Conservation (phyloP, 2,113 vertebrate genomes). For the Caracal caracal region DNA sequence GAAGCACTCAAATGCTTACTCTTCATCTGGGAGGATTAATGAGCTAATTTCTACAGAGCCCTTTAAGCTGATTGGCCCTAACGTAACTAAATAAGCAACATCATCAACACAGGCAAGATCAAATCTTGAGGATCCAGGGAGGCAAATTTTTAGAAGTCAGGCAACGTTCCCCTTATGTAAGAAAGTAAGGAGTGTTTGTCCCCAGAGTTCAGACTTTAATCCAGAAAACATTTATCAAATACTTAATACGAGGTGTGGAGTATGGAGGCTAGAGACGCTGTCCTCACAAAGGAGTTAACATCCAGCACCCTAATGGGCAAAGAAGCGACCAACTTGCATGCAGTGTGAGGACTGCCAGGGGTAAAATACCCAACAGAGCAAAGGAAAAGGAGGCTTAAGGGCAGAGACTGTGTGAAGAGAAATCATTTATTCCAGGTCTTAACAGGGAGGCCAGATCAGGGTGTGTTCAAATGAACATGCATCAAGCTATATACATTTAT, state of each 20-base stretch:
- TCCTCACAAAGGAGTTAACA: background rate
- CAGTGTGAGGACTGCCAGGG: background rate
- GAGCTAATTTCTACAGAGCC: slow-evolving; percentile 70
- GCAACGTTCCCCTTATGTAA: background rate
- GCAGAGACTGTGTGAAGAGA: background rate
- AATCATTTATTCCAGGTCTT: background rate
- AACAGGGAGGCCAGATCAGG: background rate
- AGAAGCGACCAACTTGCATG: background rate
- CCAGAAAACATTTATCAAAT: slow-evolving; percentile 22
- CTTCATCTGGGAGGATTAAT: slow-evolving; percentile 55
- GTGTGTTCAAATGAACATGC: background rate
- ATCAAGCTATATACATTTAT: background rate
- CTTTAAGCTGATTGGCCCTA: slow-evolving; percentile 65
- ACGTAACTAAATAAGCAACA: slow-evolving; percentile 21
- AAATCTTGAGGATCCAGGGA: slow-evolving; percentile 30
- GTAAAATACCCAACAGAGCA: background rate
- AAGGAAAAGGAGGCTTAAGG: background rate
- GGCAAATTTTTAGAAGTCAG: background rate
- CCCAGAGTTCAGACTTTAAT: background rate
- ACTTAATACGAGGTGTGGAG: background rate
- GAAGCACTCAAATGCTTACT: slow-evolving; percentile 43
- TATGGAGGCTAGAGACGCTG: background rate
- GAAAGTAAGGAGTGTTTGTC: background rate
- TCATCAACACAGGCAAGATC: slow-evolving; percentile 30
- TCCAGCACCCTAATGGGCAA: background rate